Evolutionary conservation across 2,888 invertebrate species (phyloP).

Genomic region (Apodemia zela): DNA sequence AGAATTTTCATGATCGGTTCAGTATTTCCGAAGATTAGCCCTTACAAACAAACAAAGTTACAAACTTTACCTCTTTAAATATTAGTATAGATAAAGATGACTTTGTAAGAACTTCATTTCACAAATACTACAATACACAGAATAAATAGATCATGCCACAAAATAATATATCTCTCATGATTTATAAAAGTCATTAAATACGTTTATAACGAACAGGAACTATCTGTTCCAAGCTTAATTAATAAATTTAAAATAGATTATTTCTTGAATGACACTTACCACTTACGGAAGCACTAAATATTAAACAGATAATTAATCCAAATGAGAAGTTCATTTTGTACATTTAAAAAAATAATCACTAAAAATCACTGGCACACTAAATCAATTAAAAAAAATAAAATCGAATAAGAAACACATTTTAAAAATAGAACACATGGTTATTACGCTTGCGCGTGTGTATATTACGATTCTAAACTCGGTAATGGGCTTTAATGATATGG

Average conservation of each 20-base stretch:
- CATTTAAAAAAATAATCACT: neutral
- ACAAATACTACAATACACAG: too few relatives aligned
- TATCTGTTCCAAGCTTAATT: too few relatives aligned
- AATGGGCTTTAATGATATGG: constrained; percentile 14
- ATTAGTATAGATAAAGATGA: too few relatives aligned
- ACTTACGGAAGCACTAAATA: neutral
- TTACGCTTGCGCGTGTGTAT: constrained; percentile 14
- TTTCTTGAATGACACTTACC: neutral
- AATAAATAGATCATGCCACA: too few relatives aligned
- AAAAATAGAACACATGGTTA: constrained; percentile 13
- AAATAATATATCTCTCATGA: too few relatives aligned
- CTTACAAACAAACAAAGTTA: too few relatives aligned
- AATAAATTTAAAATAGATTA: neutral
- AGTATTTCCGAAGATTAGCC: too few relatives aligned
- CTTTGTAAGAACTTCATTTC: too few relatives aligned
- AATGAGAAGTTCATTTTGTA: neutral
- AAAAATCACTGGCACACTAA: constrained; percentile 9
- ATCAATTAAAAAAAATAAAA: neutral
- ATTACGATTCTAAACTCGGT: constrained; percentile 12
- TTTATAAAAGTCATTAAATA: too few relatives aligned
- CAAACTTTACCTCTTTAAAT: too few relatives aligned
- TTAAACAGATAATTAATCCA: neutral
- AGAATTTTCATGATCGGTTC: too few relatives aligned
- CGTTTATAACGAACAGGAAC: too few relatives aligned
- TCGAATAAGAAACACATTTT: neutral